These are phyloP conservation scores for Crax fasciolata DNA, from an alignment of 2,797 vertebrate species.

Conservation along the genomic window DNA sequence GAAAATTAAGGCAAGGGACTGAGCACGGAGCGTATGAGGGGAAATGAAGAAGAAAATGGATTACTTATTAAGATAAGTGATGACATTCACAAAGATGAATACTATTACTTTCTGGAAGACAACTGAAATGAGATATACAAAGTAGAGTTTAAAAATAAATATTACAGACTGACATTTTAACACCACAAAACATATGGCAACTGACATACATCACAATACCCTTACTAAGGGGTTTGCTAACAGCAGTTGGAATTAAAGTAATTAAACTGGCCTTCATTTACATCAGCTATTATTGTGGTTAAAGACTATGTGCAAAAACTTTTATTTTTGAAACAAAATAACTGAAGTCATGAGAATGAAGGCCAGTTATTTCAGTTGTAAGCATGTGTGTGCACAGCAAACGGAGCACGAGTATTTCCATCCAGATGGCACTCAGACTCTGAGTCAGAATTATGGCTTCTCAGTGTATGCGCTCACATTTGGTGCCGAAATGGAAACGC, in stretches of 20 bases:
- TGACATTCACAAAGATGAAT: constrained; percentile 40
- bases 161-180: background rate
- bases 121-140: constrained; percentile 19
- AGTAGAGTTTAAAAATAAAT: constrained; percentile 43
- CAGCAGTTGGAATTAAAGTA: background rate
- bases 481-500: constrained; percentile 9
- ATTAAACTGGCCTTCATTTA: background rate
- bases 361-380: background rate
- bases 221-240: background rate
- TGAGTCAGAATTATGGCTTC: background rate
- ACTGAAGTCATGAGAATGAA: background rate
- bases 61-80: constrained; percentile 52
- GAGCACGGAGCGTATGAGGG: background rate
- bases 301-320: background rate
- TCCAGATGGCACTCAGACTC: constrained; percentile 3
- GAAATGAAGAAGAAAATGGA: constrained; percentile 20
- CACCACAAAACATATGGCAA: constrained; percentile 51
- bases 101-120: constrained; percentile 37
- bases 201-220: background rate
- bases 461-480: background rate
- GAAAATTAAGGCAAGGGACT: constrained; percentile 10
- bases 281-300: background rate
- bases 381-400: background rate
- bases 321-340: background rate
- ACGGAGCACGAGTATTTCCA: background rate